Evolutionary conservation across 2,888 invertebrate genomes (phyloP), one percentile per base, ranked within the genome.

Genomic region (Cosmia pyralina): DNA sequence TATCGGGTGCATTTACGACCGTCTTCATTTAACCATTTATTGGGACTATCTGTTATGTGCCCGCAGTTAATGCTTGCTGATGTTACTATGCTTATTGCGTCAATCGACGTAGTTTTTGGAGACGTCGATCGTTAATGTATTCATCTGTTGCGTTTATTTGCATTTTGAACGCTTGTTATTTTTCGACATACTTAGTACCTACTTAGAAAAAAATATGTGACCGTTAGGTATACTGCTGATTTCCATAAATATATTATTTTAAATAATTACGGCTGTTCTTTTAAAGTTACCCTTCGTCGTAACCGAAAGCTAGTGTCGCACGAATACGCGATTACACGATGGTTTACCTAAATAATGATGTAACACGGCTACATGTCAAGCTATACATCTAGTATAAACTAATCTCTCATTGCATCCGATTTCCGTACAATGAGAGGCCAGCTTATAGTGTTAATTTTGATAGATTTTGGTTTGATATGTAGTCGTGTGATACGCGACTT

Each of bases 81-180:
- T 93, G 96, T 98, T 77, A 97, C 98, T 3, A 97, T 98, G 77
- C 97, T 98, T 76, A 97, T 98, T 85, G 98, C 98, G 89, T 97
- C 97, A 0, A 89, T 97, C 73, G 97, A 97, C 85, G 92, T 97
- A 60, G 97, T 97, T 28, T 97, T 97, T 88, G 97, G 97, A 55
- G 97, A 97, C 89, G 92, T 97, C 52, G 97, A 97, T 92, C 96
- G 97, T 85, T 97, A 92, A 91, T 65, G 44, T 44, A 60, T 65
- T 19, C 1, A 28, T 69, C n/a, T 1, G 28, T 38, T 53, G 38
- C 11, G 4, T 59, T 34, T 48, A 48, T 8, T 28, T 11, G 17
- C 34, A 22, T 10, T 67, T 55, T 34, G n/a, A 34, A 44, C 28
- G 19, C 10, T 38, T 53, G 8, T 34, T 28, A 46, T 38, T 38